Conservation (phyloP, 2,113 vertebrate genomes). For the Pandion haliaetus region DNA sequence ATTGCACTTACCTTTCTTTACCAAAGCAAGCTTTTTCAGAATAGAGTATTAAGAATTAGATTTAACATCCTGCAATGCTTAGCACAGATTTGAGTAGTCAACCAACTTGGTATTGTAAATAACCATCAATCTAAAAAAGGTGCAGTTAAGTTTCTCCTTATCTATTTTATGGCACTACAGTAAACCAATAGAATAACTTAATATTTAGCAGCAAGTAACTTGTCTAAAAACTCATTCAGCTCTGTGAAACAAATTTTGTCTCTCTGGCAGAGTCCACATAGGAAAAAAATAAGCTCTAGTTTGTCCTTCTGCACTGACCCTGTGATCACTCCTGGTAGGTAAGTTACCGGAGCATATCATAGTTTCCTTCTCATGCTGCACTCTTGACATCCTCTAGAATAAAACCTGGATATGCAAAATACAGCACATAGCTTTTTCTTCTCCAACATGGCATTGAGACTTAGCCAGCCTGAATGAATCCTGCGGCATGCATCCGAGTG, state of each 20-base stretch:
- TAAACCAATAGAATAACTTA: background rate
- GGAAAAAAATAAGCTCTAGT: background rate
- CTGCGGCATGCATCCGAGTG: rapidly evolving
- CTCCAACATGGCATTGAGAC: background rate
- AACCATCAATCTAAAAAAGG: background rate
- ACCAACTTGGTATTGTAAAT: background rate
- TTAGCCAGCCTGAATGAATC: background rate
- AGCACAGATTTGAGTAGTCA: background rate
- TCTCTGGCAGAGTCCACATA: background rate
- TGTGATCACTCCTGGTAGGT: background rate
- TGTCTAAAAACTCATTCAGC: background rate
- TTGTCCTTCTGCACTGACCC: background rate
- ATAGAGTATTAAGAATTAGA: constrained; percentile 29
- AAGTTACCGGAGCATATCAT: background rate
- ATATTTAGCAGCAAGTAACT: background rate
- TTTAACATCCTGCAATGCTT: constrained; percentile 3
- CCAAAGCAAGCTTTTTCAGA: constrained; percentile 47
- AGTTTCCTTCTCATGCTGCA: background rate
- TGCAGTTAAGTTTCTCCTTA: background rate
- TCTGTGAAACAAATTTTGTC: background rate
- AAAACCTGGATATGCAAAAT: background rate
- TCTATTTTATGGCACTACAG: background rate
- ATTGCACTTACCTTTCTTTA: constrained; percentile 45
- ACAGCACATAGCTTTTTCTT: background rate
- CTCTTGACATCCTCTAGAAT: background rate